Evolutionary conservation across 2,888 invertebrate genomes (phyloP), one percentile per base, ranked within the genome.

Genomic region (Neoitamus cyanurus): DNA sequence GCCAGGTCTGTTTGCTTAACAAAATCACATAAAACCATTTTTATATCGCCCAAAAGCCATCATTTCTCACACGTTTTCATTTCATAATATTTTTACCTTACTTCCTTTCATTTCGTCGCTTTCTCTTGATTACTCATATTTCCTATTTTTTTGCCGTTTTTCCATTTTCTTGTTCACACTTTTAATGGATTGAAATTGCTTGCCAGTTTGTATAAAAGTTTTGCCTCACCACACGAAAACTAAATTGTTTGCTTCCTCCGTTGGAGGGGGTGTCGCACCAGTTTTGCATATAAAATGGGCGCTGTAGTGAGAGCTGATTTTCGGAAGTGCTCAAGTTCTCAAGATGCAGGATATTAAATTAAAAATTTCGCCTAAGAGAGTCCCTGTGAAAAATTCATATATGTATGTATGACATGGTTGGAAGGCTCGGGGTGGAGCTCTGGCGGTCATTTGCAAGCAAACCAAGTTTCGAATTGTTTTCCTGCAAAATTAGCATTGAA

Each of bases 1-100:
- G 98, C 98, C 95, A 97, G 97, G 97, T 98, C 97, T 95, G 97
- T 96, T 85, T 85, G 85, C 83, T 86, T 86, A 87, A 87, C 70
- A 85, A 87, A 87, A 85, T 82, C 73, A 84, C 28, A 70, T 69
- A 86, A 73, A 83, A 77, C 69, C 80, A 84, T 69, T 84, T 80
- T 80, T 70, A 13, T 70, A 73, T 73, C 31, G 30, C 82, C 37
- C 31, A 83, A 83, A 42, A 42, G 72, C 72, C 70, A 72, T 83
- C 25, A 83, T 83, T 83, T 83, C 72, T 82, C 34, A 80, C 78
- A 80, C 78, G 15, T 72, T 83, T 83, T 42, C 15, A 42, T 83
- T 31, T 70, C 30, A 70, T 28, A 69, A 20, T 69, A 69, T 7
- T 70, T 70, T 46, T 69, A 36, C 20, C 25, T 46, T 42, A 42